These are phyloP conservation scores for Stomatorhinus ivindoensis DNA, from an alignment of 2,113 vertebrate genomes.

Conservation along the genomic window DNA sequence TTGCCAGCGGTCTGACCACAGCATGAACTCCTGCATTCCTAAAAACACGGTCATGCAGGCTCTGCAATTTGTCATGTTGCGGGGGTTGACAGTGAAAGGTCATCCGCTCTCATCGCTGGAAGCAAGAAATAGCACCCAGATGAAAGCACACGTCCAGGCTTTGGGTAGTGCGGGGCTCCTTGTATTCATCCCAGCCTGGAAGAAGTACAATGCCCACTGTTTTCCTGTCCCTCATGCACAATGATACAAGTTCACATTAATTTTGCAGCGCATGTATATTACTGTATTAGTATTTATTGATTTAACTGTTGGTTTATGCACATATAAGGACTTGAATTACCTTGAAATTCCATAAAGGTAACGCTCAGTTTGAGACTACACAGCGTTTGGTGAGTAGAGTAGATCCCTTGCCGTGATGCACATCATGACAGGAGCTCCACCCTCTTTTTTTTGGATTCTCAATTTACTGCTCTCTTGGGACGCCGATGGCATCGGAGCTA, in stretches of 20 bases:
- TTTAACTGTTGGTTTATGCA: slow-evolving; percentile 18
- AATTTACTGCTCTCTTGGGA: slow-evolving; percentile 15
- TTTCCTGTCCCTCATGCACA: slow-evolving; percentile 37
- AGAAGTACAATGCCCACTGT: slow-evolving; percentile 50
- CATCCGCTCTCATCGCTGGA: slow-evolving; percentile 66
- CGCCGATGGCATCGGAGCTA: neutral
- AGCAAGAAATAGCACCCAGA: slow-evolving; percentile 65
- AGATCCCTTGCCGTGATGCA: slow-evolving; percentile 14
- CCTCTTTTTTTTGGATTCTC: slow-evolving; percentile 13
- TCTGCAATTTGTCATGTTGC: slow-evolving; percentile 69
- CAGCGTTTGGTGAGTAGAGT: slow-evolving; percentile 7
- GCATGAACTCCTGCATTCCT: slow-evolving; percentile 68
- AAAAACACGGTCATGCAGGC: slow-evolving; percentile 66
- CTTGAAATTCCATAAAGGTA: slow-evolving; percentile 23
- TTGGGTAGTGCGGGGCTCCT: slow-evolving; percentile 49
- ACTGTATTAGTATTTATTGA: neutral
- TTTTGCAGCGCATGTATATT: neutral
- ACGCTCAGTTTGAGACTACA: slow-evolving; percentile 1
- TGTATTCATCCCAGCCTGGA: slow-evolving; percentile 59
- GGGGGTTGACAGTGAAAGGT: slow-evolving; percentile 72
- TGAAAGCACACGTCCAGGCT: slow-evolving; percentile 61
- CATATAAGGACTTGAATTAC: slow-evolving; percentile 21
- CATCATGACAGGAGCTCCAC: slow-evolving; percentile 16
- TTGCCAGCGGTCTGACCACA: slow-evolving; percentile 65
- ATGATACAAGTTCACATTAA: neutral